phyloP scores from a whole-genome alignment of 2,888 invertebrate species.

The Dicranocentrus wangi region DNA sequence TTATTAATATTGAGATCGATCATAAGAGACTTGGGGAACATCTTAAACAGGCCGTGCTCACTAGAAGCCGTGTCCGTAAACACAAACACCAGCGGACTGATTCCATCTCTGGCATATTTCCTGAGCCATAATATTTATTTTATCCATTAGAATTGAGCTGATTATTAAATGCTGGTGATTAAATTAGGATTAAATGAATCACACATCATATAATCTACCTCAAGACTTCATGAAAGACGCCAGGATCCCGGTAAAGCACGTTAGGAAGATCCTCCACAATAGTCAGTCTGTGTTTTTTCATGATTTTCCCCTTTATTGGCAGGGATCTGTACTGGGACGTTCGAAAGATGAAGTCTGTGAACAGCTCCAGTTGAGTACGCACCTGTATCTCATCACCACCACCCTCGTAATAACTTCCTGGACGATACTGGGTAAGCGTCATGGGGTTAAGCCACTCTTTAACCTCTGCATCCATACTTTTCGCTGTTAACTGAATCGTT shows the following conservation, averaged over 20 bases:
- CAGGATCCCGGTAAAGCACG: constrained; percentile 81
- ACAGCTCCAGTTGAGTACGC: constrained; percentile 80
- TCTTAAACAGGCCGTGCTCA: constrained; percentile 74
- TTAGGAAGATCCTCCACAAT: constrained; percentile 90
- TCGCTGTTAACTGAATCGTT: constrained; percentile 81
- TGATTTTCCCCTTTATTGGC: constrained; percentile 60
- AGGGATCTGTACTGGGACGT: constrained; percentile 82
- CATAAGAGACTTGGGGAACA: constrained; percentile 81
- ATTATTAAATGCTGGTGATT: not conserved
- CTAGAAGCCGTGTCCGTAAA: constrained; percentile 74
- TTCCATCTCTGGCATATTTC: constrained; percentile 46
- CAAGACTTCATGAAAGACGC: constrained; percentile 81
- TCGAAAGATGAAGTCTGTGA: constrained; percentile 85
- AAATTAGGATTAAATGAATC: not conserved
- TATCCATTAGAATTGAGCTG: not conserved
- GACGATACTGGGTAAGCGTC: constrained; percentile 42
- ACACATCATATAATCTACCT: constrained; percentile 77
- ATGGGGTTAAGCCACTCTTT: constrained; percentile 89
- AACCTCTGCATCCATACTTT: constrained; percentile 79
- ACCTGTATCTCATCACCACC: constrained; percentile 65
- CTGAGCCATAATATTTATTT: too few species aligned
- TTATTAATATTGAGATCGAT: constrained; percentile 80
- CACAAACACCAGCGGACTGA: constrained; percentile 75
- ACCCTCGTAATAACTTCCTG: constrained; percentile 29
- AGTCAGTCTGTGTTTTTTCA: constrained; percentile 78